A percentile compares a stretch with the other conserved stretches of the same genome.
phyloP scores from a whole-genome alignment of 2,888 invertebrate genomes.

The Embidobia sp. region DNA sequence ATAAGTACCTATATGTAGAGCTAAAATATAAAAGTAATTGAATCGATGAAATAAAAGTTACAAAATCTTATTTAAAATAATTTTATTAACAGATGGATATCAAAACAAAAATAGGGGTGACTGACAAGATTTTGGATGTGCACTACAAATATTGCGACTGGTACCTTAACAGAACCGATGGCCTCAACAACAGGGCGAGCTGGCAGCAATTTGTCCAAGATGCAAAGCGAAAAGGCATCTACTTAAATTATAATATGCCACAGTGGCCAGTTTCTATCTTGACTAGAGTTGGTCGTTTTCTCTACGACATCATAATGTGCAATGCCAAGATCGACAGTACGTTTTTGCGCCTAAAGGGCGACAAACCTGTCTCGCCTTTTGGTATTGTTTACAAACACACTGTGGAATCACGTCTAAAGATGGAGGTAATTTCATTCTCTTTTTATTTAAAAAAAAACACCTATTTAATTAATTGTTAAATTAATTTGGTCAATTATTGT shows the following conservation, averaged over 20 bases:
- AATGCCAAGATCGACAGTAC: conserved; percentile 92
- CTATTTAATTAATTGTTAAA: background rate
- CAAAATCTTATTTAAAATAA: background rate
- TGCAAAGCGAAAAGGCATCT: conserved; percentile 67
- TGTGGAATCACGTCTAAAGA: conserved; percentile 81
- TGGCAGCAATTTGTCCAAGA: conserved; percentile 87
- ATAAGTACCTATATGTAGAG: too few species aligned
- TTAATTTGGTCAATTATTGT: too few species aligned
- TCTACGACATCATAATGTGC: conserved; percentile 92
- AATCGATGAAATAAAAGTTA: too few species aligned
- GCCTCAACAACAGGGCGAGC: conserved; percentile 83
- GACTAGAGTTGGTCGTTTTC: conserved; percentile 89
- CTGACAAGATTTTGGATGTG: conserved; percentile 85
- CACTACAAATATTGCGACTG: conserved; percentile 86
- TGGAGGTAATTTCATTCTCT: conserved; percentile 83
- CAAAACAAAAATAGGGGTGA: conserved; percentile 85
- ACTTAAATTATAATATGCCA: conserved; percentile 83
- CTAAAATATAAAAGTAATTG: too few species aligned
- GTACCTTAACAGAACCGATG: conserved; percentile 82
- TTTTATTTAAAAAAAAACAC: background rate
- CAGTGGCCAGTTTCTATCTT: conserved; percentile 87
- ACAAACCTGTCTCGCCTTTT: conserved; percentile 87
- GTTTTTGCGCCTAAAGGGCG: conserved; percentile 81
- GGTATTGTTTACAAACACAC: conserved; percentile 89
- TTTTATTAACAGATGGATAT: conserved; percentile 84